Percentiles rank a stretch among this genome's conserved stretches.
These are phyloP conservation scores for Doryteuthis pealeii DNA, from an alignment of 1,140 invertebrate genomes.

Conservation along the genomic window DNA sequence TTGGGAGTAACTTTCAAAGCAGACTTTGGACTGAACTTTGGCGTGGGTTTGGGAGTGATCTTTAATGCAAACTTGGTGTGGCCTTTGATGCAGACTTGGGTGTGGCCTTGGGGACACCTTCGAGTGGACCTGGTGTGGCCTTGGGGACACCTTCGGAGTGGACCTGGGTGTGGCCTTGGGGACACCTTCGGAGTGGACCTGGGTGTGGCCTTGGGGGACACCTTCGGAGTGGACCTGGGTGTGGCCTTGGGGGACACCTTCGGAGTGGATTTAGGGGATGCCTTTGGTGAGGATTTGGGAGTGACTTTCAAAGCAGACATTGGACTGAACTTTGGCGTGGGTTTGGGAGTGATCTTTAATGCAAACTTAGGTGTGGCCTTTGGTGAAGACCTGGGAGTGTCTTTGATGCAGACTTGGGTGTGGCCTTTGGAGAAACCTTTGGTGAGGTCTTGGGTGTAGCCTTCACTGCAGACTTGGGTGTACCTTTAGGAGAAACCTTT, in stretches of 20 bases:
- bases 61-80: slow-evolving; percentile 6
- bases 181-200: slow-evolving; percentile 3
- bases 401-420: not conserved
- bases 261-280: slow-evolving; percentile 10
- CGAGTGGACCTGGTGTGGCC: slow-evolving; percentile 8
- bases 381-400: not conserved
- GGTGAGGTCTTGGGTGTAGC: no score
- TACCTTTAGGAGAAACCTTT: slow-evolving; percentile 10
- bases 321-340: not conserved
- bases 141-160: not conserved
- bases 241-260: slow-evolving; percentile 5
- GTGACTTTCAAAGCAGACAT: slow-evolving; percentile 11
- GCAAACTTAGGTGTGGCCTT: slow-evolving; percentile 13
- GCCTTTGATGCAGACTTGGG: slow-evolving; percentile 6
- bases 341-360: not conserved
- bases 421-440: not conserved
- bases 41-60: not conserved
- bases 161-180: not conserved
- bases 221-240: not conserved
- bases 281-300: slow-evolving; percentile 17
- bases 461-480: not conserved
- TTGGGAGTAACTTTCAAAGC: slow-evolving; percentile 15
- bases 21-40: not conserved
- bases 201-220: slow-evolving; percentile 19
- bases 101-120: not conserved